A percentile compares a stretch with the other conserved stretches of the same genome.
These are phyloP conservation scores for Pipistrellus pygmaeus DNA, from an alignment of 2,797 vertebrate species.

Conservation along the genomic window DNA sequence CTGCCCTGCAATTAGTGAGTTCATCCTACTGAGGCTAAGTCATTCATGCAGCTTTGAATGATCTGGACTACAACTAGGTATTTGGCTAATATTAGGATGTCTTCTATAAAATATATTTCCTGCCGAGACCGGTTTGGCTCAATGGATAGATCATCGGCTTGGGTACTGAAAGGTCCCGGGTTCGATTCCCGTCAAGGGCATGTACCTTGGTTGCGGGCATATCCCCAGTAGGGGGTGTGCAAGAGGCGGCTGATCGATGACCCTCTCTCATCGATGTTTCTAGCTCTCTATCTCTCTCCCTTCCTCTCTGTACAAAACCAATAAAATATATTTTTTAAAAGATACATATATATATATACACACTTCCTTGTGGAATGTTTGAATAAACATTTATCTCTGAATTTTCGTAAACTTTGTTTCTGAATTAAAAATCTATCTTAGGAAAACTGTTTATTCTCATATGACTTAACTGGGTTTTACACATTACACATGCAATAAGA, in stretches of 20 bases:
- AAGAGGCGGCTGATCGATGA: no score
- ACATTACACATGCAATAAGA: neutral
- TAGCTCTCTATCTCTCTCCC: no score
- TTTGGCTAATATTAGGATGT: neutral
- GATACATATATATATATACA: neutral
- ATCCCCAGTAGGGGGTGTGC: no score
- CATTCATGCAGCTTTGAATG: neutral
- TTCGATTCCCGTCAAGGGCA: no score
- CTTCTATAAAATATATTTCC: neutral
- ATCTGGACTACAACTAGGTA: neutral
- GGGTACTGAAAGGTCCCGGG: no score
- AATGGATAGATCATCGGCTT: no score
- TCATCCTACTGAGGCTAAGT: neutral
- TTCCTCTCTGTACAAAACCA: no score
- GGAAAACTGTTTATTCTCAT: neutral
- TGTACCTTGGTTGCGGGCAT: no score
- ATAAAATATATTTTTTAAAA: no score
- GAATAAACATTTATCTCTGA: neutral
- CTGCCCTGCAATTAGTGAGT: neutral
- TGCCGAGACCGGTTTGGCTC: neutral
- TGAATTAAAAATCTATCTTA: neutral
- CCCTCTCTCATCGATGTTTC: no score
- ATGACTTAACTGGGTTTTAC: neutral
- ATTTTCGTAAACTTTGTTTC: conserved; percentile 22
- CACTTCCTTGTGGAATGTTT: neutral